Evolutionary conservation across 2,888 invertebrate genomes (phyloP).

Genomic region (Pseudococcus viburni): DNA sequence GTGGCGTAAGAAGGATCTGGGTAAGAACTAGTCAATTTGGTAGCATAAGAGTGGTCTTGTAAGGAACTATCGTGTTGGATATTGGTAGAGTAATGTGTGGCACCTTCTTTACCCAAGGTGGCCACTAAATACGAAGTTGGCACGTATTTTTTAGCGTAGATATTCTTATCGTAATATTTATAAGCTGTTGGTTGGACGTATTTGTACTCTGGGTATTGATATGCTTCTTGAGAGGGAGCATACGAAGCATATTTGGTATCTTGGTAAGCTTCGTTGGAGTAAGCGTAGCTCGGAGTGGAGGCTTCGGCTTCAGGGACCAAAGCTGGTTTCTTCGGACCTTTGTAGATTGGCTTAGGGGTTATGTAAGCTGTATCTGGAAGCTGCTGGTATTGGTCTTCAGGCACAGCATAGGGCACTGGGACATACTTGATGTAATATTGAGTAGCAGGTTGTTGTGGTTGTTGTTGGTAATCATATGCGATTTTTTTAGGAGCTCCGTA

Average conservation of each 20-base stretch:
- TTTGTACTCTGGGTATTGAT: slow-evolving; percentile 48
- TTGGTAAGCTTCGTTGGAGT: slow-evolving; percentile 46
- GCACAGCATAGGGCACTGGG: slow-evolving; percentile 55
- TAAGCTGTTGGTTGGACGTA: slow-evolving; percentile 44
- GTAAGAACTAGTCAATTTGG: not conserved
- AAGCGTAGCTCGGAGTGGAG: slow-evolving; percentile 41
- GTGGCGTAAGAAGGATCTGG: slow-evolving; percentile 11
- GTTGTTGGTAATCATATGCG: slow-evolving; percentile 47
- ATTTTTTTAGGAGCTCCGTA: slow-evolving; percentile 36
- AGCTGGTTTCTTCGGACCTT: slow-evolving; percentile 26
- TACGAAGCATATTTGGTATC: slow-evolving; percentile 60
- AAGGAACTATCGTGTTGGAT: slow-evolving; percentile 48
- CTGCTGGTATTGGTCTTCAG: slow-evolving; percentile 41
- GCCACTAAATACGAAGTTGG: slow-evolving; percentile 60
- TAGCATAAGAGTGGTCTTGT: not conserved
- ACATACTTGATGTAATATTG: slow-evolving; percentile 63
- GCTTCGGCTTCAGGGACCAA: not conserved
- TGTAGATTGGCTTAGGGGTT: slow-evolving; percentile 26
- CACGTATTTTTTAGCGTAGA: slow-evolving; percentile 59
- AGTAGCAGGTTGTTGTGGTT: not conserved
- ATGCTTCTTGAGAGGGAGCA: not conserved
- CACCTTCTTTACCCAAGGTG: slow-evolving; percentile 50
- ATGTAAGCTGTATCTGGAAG: slow-evolving; percentile 32
- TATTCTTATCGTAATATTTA: slow-evolving; percentile 59
- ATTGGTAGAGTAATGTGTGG: slow-evolving; percentile 56